A percentile compares a stretch with the other conserved stretches of the same genome.
These are phyloP conservation scores for Oxycera nigricornis DNA, from an alignment of 2,888 invertebrate species.

Conservation along the genomic window DNA sequence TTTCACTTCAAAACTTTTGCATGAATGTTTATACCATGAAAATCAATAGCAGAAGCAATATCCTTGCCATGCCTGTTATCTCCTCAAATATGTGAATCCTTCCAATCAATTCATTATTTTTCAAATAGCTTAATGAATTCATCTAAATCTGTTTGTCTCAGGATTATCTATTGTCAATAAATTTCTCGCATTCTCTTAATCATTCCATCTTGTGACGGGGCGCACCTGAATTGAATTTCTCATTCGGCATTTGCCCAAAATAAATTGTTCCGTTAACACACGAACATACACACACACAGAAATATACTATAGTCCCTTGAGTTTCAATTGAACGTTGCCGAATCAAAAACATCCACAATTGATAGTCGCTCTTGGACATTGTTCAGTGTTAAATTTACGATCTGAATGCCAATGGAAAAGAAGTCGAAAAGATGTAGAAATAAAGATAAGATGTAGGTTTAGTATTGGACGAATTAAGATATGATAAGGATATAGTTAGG, in stretches of 20 bases:
- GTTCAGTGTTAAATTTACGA: conserved; percentile 27
- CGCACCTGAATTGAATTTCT: not conserved
- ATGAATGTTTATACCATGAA: no score
- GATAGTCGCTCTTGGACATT: conserved; percentile 18
- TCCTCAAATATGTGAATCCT: no score
- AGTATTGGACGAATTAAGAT: not conserved
- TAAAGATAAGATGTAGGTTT: not conserved
- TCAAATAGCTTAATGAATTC: not conserved
- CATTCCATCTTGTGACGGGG: not conserved
- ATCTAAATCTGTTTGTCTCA: not conserved
- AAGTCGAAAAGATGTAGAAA: conserved; percentile 3
- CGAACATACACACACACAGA: no score
- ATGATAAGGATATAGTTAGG: no score
- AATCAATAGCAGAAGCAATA: no score
- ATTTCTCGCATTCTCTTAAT: not conserved
- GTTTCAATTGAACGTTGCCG: not conserved
- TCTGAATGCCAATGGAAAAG: not conserved
- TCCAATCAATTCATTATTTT: no score
- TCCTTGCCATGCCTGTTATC: no score
- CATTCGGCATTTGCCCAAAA: not conserved
- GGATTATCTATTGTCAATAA: not conserved
- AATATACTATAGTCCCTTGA: not conserved
- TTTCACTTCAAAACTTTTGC: no score
- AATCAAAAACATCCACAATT: conserved; percentile 14
- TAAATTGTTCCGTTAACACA: conserved; percentile 1